phyloP scores from a whole-genome alignment of 2,888 invertebrate genomes.

The Dasysyrphus tricinctus region DNA sequence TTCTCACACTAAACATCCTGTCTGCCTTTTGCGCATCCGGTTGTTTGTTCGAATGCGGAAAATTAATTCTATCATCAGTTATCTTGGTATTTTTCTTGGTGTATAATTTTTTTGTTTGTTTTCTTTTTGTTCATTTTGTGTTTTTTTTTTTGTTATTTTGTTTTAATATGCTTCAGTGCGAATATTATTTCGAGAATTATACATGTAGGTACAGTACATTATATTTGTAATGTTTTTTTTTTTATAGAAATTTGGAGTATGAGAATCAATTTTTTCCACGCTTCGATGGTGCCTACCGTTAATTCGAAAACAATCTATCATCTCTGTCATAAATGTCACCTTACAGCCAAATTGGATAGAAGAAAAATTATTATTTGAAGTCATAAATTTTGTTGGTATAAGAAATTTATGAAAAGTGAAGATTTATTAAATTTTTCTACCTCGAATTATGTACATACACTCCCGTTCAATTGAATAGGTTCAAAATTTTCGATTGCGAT shows the following conservation, averaged over 20 bases:
- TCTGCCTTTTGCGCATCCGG: conserved; percentile 79
- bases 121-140: conserved; percentile 6
- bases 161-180: conserved; percentile 25
- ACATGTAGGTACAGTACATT: too few species aligned
- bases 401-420: neutral
- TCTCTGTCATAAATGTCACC: conserved; percentile 56
- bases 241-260: neutral
- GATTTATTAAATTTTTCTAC: neutral
- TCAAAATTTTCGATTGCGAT: too few species aligned
- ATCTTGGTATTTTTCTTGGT: conserved; percentile 81
- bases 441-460: neutral
- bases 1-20: conserved; percentile 47
- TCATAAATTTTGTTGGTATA: neutral
- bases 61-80: conserved; percentile 83
- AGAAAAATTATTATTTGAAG: neutral
- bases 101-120: conserved; percentile 1
- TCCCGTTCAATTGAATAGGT: too few species aligned
- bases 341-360: neutral
- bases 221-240: neutral
- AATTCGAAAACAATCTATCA: conserved; percentile 71
- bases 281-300: conserved; percentile 25
- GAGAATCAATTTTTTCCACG: conserved; percentile 45
- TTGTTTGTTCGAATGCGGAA: conserved; percentile 83
- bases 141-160: neutral
- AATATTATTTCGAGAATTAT: neutral